A percentile compares a stretch with the other conserved stretches of the same genome.
phyloP scores from a whole-genome alignment of 2,888 invertebrate species.

The Melipona beecheii region DNA sequence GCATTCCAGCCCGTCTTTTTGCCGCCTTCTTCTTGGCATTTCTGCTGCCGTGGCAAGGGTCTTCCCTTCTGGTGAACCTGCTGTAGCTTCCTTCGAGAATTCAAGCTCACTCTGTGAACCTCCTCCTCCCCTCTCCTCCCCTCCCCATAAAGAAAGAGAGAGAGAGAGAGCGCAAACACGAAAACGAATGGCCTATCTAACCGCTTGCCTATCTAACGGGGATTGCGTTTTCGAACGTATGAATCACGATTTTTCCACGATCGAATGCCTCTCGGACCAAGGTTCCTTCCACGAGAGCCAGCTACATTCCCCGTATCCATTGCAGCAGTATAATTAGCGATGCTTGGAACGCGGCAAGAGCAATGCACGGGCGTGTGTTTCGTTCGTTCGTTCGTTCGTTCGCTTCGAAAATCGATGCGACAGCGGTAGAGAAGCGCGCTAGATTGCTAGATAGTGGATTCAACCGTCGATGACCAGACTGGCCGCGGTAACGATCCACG shows the following conservation, averaged over 20 bases:
- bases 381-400: constrained; percentile 4
- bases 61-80: constrained; percentile 20
- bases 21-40: constrained; percentile 46
- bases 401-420: constrained; percentile 39
- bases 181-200: constrained; percentile 44
- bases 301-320: constrained; percentile 47
- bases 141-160: background rate
- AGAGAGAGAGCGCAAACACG: background rate
- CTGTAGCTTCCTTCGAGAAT: constrained; percentile 40
- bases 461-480: constrained; percentile 3
- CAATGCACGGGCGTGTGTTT: constrained; percentile 25
- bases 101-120: constrained; percentile 19
- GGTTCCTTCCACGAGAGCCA: constrained; percentile 7
- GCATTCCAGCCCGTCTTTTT: constrained; percentile 54
- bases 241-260: constrained; percentile 52
- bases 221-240: constrained; percentile 54
- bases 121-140: too few species aligned
- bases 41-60: constrained; percentile 57
- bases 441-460: constrained; percentile 27
- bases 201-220: constrained; percentile 49
- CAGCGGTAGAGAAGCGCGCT: background rate
- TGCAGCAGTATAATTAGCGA: constrained; percentile 55
- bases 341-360: constrained; percentile 46
- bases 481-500: background rate
- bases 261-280: constrained; percentile 23